Evolutionary conservation across 2,888 invertebrate species (phyloP).

Genomic region (Fragum whitleyi): DNA sequence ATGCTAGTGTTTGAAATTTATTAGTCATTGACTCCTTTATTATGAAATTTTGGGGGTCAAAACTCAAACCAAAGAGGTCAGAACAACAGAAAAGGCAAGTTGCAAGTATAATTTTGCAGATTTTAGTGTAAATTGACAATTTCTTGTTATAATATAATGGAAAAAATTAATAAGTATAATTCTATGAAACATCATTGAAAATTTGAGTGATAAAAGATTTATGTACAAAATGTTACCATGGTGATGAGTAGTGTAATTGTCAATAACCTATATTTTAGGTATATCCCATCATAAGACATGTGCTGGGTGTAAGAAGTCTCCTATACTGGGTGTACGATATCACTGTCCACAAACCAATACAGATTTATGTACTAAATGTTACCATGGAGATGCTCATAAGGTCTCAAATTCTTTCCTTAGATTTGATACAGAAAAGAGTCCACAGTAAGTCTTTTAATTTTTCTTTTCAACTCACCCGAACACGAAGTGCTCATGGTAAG

Average conservation of each 20-base stretch:
- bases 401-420: slow-evolving; percentile 47
- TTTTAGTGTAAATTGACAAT: too few relatives aligned
- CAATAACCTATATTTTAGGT: slow-evolving; percentile 37
- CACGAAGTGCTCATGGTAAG: too few relatives aligned
- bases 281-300: slow-evolving; percentile 55
- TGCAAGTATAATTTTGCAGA: too few relatives aligned
- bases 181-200: too few relatives aligned
- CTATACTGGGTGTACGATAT: slow-evolving; percentile 59
- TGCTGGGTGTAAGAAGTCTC: slow-evolving; percentile 44
- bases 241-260: neutral
- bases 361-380: slow-evolving; percentile 62
- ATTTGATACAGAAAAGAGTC: slow-evolving; percentile 41
- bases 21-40: too few relatives aligned
- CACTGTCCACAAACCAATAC: slow-evolving; percentile 41
- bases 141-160: too few relatives aligned
- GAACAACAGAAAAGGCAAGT: too few relatives aligned
- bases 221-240: neutral
- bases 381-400: slow-evolving; percentile 55
- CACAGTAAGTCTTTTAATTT: slow-evolving; percentile 38
- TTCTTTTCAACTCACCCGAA: neutral
- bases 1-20: too few relatives aligned
- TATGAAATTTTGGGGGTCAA: too few relatives aligned
- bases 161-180: too few relatives aligned
- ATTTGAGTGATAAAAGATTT: too few relatives aligned
- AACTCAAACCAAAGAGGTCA: too few relatives aligned